These are phyloP conservation scores for Stenodema calcarata DNA, from an alignment of 2,888 invertebrate genomes.

Conservation along the genomic window DNA sequence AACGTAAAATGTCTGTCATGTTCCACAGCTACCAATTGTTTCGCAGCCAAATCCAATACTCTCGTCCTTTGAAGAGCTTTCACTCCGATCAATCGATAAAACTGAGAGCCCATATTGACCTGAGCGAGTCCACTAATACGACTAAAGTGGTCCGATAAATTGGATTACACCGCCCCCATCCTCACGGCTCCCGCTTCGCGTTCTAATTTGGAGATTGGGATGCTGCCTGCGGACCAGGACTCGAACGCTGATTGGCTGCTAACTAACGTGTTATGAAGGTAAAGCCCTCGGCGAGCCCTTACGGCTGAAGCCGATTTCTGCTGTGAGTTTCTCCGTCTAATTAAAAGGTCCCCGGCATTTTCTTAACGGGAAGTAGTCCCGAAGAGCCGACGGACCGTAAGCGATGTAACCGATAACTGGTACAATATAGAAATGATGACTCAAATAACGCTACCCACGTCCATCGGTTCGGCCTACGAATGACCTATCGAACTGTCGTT, in stretches of 20 bases:
- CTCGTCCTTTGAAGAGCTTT: neutral
- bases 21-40: neutral
- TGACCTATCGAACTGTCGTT: no score
- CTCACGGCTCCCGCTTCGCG: neutral
- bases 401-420: no score
- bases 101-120: neutral
- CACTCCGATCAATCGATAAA: neutral
- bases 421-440: no score
- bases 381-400: neutral
- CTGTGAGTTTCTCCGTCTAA: neutral
- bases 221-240: neutral
- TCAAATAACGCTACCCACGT: no score
- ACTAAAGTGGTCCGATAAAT: neutral
- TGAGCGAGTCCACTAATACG: neutral
- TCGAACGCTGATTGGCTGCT: slow-evolving; percentile 13
- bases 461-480: no score
- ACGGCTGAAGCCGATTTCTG: neutral
- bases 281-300: neutral
- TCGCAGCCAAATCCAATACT: neutral
- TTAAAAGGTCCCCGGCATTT: neutral
- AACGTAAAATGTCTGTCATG: no score
- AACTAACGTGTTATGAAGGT: slow-evolving; percentile 16
- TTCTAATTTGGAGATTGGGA: slow-evolving; percentile 15
- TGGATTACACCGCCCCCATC: neutral
- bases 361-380: neutral